phyloP scores from a whole-genome alignment of 1,140 invertebrate genomes.

The Spodoptera litura region DNA sequence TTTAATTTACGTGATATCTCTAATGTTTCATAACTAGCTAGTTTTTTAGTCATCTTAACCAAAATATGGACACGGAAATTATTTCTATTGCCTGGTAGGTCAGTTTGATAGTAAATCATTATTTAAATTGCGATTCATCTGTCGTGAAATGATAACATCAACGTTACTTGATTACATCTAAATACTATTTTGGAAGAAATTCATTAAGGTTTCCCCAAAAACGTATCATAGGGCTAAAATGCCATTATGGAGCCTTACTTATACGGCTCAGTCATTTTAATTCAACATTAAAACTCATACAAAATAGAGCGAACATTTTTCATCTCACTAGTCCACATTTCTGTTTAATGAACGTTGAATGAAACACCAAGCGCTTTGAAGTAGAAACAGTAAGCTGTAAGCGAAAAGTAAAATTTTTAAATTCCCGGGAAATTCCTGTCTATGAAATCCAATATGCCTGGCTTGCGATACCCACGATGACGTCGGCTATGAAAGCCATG shows the following conservation, averaged over 20 bases:
- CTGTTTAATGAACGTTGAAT: slow-evolving; percentile 46
- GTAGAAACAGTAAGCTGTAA: slow-evolving; percentile 40
- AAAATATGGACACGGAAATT: neutral
- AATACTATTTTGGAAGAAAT: neutral
- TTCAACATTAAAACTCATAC: slow-evolving; percentile 32
- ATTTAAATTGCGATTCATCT: no score
- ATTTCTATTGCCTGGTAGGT: neutral
- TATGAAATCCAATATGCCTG: slow-evolving; percentile 58
- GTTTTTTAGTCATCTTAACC: neutral
- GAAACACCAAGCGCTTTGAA: slow-evolving; percentile 38
- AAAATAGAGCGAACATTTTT: slow-evolving; percentile 38
- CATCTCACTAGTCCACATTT: slow-evolving; percentile 35
- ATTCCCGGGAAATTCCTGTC: slow-evolving; percentile 42
- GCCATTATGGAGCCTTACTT: neutral
- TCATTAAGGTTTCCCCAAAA: neutral
- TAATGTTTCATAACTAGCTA: neutral
- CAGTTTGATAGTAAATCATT: no score
- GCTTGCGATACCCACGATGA: slow-evolving; percentile 13
- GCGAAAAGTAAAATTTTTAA: slow-evolving; percentile 54
- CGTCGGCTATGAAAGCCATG: slow-evolving; percentile 53
- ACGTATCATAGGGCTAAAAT: neutral
- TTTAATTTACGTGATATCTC: neutral
- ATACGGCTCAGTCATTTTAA: slow-evolving; percentile 18
- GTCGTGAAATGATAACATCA: no score
- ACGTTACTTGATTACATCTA: no score